Percentiles rank a stretch among this genome's conserved stretches.
These are phyloP conservation scores for Ceratotherium simum DNA, from an alignment of 2,113 vertebrate species.

Conservation along the genomic window DNA sequence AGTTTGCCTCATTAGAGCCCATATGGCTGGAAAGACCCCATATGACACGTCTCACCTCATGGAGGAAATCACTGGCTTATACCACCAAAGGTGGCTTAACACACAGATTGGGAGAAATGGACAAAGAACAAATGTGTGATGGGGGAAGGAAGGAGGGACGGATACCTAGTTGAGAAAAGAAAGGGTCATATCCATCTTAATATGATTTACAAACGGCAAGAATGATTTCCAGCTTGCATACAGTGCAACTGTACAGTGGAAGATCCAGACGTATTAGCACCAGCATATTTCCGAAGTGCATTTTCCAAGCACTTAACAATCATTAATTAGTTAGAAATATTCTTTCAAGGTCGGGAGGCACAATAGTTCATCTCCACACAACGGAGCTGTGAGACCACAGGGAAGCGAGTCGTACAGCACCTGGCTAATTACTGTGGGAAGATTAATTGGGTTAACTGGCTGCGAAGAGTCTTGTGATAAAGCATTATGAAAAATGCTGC, in stretches of 20 bases:
- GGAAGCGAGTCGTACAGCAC: neutral
- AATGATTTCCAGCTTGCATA: neutral
- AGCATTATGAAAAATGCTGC: neutral
- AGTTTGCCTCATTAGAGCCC: neutral
- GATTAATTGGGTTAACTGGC: conserved; percentile 48
- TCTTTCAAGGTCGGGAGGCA: conserved; percentile 28
- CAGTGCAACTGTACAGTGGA: neutral
- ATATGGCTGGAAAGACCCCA: neutral
- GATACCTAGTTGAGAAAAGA: neutral
- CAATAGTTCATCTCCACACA: conserved; percentile 24
- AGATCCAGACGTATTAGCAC: neutral
- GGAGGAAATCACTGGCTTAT: neutral
- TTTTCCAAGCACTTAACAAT: conserved; percentile 57
- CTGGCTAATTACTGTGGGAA: conserved; percentile 23
- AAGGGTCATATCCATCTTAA: neutral
- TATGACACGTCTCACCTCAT: neutral
- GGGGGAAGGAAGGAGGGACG: too few species aligned
- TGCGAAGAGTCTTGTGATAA: conserved; percentile 9
- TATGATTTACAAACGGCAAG: neutral
- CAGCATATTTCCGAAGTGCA: conserved; percentile 40
- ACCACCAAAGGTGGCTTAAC: neutral
- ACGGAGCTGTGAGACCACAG: neutral
- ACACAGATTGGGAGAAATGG: neutral
- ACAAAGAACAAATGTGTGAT: neutral
- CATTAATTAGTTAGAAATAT: conserved; percentile 69